These are phyloP conservation scores for Sclerurus mexicanus DNA, from an alignment of 2,113 vertebrate genomes.

Conservation along the genomic window DNA sequence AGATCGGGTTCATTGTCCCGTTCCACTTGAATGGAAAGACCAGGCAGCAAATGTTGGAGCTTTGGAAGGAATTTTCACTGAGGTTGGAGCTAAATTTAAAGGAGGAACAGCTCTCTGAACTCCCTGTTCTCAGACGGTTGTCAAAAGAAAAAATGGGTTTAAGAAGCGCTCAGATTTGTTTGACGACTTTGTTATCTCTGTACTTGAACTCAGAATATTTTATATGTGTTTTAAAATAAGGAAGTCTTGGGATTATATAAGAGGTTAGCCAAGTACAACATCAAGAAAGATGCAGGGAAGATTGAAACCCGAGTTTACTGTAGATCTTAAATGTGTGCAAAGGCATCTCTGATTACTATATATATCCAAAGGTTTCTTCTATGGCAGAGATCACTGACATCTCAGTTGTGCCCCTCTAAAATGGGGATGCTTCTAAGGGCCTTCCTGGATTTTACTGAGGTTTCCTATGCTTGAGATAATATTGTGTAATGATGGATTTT, in stretches of 20 bases:
- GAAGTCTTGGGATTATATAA: neutral
- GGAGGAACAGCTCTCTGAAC: neutral
- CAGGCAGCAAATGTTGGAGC: neutral
- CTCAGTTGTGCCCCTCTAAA: neutral
- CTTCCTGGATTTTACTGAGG: neutral
- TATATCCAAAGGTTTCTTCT: neutral
- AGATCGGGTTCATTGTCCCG: neutral
- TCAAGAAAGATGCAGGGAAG: neutral
- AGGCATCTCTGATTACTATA: neutral
- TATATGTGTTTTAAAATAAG: neutral
- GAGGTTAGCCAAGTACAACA: neutral
- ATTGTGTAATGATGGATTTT: neutral
- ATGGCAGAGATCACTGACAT: accelerated
- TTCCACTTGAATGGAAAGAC: neutral
- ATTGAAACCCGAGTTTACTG: neutral
- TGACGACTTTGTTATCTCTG: constrained; percentile 3
- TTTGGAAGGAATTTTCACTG: neutral
- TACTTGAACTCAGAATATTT: neutral
- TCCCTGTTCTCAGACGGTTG: constrained; percentile 10
- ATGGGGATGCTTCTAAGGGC: accelerated
- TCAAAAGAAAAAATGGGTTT: constrained; percentile 25
- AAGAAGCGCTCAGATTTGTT: neutral
- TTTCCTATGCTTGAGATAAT: neutral
- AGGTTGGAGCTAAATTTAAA: constrained; percentile 5
- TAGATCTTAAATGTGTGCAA: neutral